Percentiles rank a stretch among this genome's conserved stretches.
Evolutionary conservation across 1,140 invertebrate genomes (phyloP).

Genomic region (Drosophila watanabei): DNA sequence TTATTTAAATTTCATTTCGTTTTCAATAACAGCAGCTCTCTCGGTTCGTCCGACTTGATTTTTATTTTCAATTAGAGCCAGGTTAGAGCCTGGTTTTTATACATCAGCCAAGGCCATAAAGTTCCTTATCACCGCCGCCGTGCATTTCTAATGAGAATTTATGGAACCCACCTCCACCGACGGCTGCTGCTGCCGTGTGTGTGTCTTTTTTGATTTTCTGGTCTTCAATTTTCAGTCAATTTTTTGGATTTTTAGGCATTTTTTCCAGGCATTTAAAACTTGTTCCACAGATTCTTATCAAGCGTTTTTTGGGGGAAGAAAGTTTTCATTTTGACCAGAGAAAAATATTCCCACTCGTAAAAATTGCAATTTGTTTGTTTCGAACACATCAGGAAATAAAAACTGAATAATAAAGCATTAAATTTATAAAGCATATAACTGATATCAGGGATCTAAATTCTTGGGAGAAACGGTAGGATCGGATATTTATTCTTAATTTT

Average conservation of each 20-base stretch:
- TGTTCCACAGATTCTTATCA: slow-evolving; percentile 36
- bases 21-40: slow-evolving; percentile 48
- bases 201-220: slow-evolving; percentile 10
- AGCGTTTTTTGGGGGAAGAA: not conserved
- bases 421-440: slow-evolving; percentile 12
- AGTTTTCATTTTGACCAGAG: slow-evolving; percentile 12
- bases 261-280: slow-evolving; percentile 27
- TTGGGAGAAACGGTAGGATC: not conserved
- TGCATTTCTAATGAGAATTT: slow-evolving; percentile 52
- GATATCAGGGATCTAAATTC: slow-evolving; percentile 5
- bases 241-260: slow-evolving; percentile 19
- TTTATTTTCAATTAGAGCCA: slow-evolving; percentile 54
- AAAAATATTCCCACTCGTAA: slow-evolving; percentile 39
- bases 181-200: not conserved
- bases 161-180: slow-evolving; percentile 30
- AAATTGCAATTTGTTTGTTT: slow-evolving; percentile 51
- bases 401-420: slow-evolving; percentile 19
- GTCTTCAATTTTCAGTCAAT: slow-evolving; percentile 16
- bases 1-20: slow-evolving; percentile 68
- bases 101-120: slow-evolving; percentile 38
- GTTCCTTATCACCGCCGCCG: slow-evolving; percentile 33
- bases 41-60: slow-evolving; percentile 27
- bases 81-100: slow-evolving; percentile 45
- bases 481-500: slow-evolving; percentile 2
- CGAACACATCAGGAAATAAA: not conserved